Evolutionary conservation across 2,888 invertebrate species (phyloP), one percentile per base, ranked within the genome.

Genomic region (Thelaira solivaga): DNA sequence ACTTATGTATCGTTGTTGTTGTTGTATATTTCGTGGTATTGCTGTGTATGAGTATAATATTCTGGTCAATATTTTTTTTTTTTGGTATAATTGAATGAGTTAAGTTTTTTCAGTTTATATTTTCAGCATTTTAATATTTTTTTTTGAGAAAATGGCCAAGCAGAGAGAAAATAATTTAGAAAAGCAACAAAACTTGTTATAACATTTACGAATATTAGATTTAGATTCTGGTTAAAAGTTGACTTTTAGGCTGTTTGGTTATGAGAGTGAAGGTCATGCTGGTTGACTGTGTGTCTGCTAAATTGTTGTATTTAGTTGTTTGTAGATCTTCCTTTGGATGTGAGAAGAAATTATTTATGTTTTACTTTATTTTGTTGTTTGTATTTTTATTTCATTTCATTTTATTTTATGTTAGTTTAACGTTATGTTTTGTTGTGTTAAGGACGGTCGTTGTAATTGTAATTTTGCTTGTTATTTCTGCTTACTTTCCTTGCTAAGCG

Each of bases 401-500:
- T 53, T 71, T 64, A 41, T 47, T 36, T 64, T 22, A 16, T n/a
- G n/a, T n/a, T n/a, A n/a, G n/a, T n/a, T n/a, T n/a, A n/a, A n/a
- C n/a, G n/a, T n/a, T n/a, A n/a, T 39, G 13, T 51, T 49, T 34
- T 39, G 13, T 69, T 57, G 26, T 64, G 57, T 72, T 71, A 72
- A 55, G 76, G 76, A 76, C 76, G 76, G 76, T 76, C 45, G 67
- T 67, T 65, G 47, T 61, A 55, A 20, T 34, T 59, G 59, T 49
- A 16, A n/a, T 36, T 43, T 47, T 31, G 26, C 13, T 31, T 64
- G 5, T 47, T 45, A 29, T 31, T 24, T 43, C 36, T 24, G 11
- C 11, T 43, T 43, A 7, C 43, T 59, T 16, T 53, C 16, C 20
- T 11, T 45, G 13, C 18, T 51, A 45, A 26, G 3, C 16, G 8